Conservation (phyloP, 2,888 invertebrate species). For the Yponomeuta sedellus region DNA sequence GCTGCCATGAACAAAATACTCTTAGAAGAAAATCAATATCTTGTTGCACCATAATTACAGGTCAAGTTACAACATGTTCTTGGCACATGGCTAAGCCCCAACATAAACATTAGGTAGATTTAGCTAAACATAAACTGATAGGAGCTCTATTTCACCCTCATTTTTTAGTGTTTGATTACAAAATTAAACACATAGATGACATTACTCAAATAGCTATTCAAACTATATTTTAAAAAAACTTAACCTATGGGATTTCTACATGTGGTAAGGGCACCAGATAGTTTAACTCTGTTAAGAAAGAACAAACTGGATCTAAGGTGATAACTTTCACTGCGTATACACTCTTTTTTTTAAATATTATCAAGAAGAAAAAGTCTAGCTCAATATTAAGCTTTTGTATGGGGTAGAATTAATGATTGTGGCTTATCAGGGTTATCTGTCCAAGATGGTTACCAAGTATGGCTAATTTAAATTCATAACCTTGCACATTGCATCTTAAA, state of each 20-base stretch:
- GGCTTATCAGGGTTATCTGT: too few relatives aligned
- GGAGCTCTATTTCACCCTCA: neutral
- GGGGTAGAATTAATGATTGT: too few relatives aligned
- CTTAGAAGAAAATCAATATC: neutral
- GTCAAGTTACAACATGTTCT: neutral
- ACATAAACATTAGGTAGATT: neutral
- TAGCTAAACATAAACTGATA: neutral
- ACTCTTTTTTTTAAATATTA: too few relatives aligned
- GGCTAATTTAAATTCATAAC: too few relatives aligned
- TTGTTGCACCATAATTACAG: neutral
- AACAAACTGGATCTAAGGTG: too few relatives aligned
- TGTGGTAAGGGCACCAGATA: neutral
- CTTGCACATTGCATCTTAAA: too few relatives aligned
- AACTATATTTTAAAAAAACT: neutral
- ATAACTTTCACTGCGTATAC: too few relatives aligned
- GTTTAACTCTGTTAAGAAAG: too few relatives aligned
- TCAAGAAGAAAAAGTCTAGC: too few relatives aligned
- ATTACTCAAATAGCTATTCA: neutral
- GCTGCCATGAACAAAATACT: neutral
- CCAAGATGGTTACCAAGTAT: too few relatives aligned
- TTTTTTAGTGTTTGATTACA: neutral
- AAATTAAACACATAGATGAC: neutral
- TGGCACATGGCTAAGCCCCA: neutral
- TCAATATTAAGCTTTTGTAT: too few relatives aligned
- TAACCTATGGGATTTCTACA: neutral